These are phyloP conservation scores for Goniozus legneri DNA, from an alignment of 1,140 invertebrate genomes.

Conservation along the genomic window DNA sequence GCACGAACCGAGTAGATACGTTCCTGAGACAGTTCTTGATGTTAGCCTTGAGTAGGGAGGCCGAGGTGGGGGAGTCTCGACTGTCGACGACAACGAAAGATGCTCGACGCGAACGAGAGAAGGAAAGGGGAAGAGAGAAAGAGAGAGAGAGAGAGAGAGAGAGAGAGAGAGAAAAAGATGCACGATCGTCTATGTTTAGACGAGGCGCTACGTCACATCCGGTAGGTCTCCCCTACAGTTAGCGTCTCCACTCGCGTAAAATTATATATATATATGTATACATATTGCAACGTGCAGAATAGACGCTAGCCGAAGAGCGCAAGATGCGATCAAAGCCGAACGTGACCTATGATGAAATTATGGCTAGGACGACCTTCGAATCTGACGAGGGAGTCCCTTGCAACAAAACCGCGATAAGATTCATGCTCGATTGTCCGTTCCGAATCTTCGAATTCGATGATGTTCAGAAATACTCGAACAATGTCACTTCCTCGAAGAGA, in stretches of 20 bases:
- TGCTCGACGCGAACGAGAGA: slow-evolving; percentile 10
- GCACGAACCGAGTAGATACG: too few species aligned
- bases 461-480: too few species aligned
- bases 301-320: not conserved
- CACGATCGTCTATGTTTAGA: slow-evolving; percentile 41
- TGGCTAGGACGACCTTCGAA: slow-evolving; percentile 19
- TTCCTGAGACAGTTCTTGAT: too few species aligned
- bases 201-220: slow-evolving; percentile 36
- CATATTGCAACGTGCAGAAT: too few species aligned
- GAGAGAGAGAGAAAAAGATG: slow-evolving; percentile 11
- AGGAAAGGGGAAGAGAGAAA: slow-evolving; percentile 5
- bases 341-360: slow-evolving; percentile 24
- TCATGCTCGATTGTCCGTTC: too few species aligned
- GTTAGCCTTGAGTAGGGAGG: slow-evolving; percentile 30
- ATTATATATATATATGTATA: too few species aligned
- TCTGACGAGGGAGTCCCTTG: too few species aligned
- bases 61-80: slow-evolving; percentile 8
- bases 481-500: too few species aligned
- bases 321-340: slow-evolving; percentile 8
- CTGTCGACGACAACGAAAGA: slow-evolving; percentile 11
- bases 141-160: slow-evolving; percentile 11
- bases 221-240: slow-evolving; percentile 15
- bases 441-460: too few species aligned
- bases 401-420: too few species aligned
- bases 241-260: not conserved